Conservation (phyloP, 2,113 vertebrate species). For the Erpornis zantholeuca region DNA sequence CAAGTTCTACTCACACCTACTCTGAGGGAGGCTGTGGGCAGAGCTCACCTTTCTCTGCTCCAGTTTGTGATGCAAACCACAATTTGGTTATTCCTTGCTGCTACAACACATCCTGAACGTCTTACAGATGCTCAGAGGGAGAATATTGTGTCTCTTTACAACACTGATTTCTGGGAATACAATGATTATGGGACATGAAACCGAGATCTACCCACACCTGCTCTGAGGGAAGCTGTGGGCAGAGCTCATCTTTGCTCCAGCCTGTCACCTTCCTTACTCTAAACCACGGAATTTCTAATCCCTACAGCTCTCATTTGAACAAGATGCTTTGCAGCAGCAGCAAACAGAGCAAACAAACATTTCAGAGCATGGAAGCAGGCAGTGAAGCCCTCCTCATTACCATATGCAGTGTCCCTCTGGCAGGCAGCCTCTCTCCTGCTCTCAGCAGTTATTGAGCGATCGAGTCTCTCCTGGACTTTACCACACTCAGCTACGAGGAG, state of each 20-base stretch:
- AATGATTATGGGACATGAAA: neutral
- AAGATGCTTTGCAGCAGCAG: neutral
- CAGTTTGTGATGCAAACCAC: neutral
- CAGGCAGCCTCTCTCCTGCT: constrained; percentile 68
- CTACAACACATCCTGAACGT: neutral
- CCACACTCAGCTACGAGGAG: constrained; percentile 76
- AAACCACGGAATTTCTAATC: neutral
- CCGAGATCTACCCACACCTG: neutral
- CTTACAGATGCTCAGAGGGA: neutral
- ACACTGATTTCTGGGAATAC: neutral
- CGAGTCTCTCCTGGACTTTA: constrained; percentile 53
- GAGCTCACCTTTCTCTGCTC: no score
- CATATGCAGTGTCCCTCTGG: constrained; percentile 72
- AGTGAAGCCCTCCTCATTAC: constrained; percentile 59
- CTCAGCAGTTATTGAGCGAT: constrained; percentile 48
- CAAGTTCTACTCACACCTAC: no score
- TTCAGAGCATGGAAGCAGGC: neutral
- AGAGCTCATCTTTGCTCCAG: neutral
- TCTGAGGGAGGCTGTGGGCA: no score
- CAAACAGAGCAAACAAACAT: neutral
- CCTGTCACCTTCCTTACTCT: neutral
- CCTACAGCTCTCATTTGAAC: neutral
- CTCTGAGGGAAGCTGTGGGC: neutral
- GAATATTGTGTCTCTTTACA: neutral
- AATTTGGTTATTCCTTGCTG: neutral